Conservation (phyloP, 2,113 vertebrate species). For the Zosterops japonicus region DNA sequence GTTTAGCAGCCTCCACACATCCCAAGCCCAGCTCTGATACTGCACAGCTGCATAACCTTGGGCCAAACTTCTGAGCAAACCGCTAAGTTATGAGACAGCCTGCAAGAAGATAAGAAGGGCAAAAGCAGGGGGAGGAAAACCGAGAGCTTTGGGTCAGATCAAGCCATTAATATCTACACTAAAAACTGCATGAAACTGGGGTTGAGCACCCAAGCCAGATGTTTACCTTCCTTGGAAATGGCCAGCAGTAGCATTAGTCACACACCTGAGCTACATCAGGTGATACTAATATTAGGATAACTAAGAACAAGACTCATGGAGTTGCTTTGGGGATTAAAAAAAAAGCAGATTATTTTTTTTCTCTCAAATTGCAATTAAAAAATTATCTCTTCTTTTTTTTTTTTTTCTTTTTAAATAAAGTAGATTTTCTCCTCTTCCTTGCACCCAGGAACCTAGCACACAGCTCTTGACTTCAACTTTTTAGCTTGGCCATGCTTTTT, state of each 20-base stretch:
- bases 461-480: not conserved
- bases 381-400: not conserved
- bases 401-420: not conserved
- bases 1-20: slow-evolving; percentile 34
- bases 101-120: slow-evolving; percentile 50
- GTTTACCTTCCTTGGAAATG: not conserved
- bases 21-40: slow-evolving; percentile 55
- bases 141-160: slow-evolving; percentile 1
- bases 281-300: not conserved
- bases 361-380: not conserved
- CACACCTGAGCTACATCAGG: not conserved
- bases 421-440: not conserved
- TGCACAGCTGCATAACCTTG: slow-evolving; percentile 69
- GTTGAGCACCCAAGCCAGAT: not conserved
- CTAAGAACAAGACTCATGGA: not conserved
- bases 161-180: slow-evolving; percentile 5
- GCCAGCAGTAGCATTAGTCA: not conserved
- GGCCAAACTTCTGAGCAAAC: slow-evolving; percentile 64
- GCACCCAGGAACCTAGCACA: not conserved
- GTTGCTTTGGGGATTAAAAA: not conserved
- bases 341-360: not conserved
- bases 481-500: not conserved
- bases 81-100: slow-evolving; percentile 51
- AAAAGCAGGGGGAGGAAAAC: slow-evolving; percentile 42
- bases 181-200: not conserved